A percentile compares a stretch with the other conserved stretches of the same genome.
Conservation (phyloP, 1,140 invertebrate genomes). For the Saccostrea echinata region DNA sequence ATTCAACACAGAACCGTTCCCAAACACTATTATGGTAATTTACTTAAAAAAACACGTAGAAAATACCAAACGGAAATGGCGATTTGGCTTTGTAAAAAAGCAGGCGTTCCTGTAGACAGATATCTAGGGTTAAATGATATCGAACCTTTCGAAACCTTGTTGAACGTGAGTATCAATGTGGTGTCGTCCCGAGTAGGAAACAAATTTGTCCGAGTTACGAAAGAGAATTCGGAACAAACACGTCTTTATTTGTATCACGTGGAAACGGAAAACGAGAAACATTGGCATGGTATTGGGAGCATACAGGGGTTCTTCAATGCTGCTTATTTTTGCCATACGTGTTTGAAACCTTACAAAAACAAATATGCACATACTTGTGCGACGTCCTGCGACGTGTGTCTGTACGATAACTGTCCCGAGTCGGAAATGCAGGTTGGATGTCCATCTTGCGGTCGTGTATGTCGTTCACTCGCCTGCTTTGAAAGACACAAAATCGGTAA, state of each 20-base stretch:
- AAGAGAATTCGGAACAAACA: neutral
- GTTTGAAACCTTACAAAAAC: slow-evolving; percentile 37
- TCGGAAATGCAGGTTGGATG: slow-evolving; percentile 10
- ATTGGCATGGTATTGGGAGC: slow-evolving; percentile 46
- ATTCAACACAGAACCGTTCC: neutral
- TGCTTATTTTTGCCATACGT: neutral
- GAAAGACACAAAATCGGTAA: slow-evolving; percentile 2
- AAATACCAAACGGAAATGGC: slow-evolving; percentile 22
- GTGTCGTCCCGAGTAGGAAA: slow-evolving; percentile 40
- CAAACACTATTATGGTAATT: slow-evolving; percentile 39
- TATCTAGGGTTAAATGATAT: slow-evolving; percentile 36
- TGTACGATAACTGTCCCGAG: neutral
- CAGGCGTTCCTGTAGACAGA: slow-evolving; percentile 15
- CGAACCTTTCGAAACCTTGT: slow-evolving; percentile 44
- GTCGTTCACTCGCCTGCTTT: slow-evolving; percentile 15
- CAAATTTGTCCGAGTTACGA: slow-evolving; percentile 43
- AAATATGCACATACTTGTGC: slow-evolving; percentile 39
- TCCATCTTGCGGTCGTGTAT: slow-evolving; percentile 26
- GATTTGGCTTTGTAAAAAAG: neutral
- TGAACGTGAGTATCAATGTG: slow-evolving; percentile 44
- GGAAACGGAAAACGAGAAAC: slow-evolving; percentile 31
- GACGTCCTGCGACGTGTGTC: slow-evolving; percentile 42
- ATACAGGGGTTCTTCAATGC: slow-evolving; percentile 39
- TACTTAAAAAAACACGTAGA: slow-evolving; percentile 7
- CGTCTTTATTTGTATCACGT: slow-evolving; percentile 42